A percentile compares a stretch with the other conserved stretches of the same genome.
These are phyloP conservation scores for Chloromyia formosa DNA, from an alignment of 2,888 invertebrate genomes.

Conservation along the genomic window DNA sequence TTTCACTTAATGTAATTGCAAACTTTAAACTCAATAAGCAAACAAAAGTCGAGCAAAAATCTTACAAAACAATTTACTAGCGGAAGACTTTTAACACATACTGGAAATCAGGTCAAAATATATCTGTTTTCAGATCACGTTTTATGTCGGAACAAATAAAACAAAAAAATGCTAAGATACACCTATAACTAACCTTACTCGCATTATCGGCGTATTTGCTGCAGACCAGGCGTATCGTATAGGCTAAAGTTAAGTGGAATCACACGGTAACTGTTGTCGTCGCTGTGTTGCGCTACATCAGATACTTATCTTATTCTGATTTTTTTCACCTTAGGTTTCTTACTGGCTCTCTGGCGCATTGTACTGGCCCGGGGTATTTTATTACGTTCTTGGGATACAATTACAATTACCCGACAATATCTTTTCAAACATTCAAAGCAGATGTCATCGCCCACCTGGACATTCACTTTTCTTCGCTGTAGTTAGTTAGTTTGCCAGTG, in stretches of 20 bases:
- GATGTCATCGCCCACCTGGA: conserved; percentile 43
- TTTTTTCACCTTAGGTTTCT: conserved; percentile 1
- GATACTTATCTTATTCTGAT: conserved; percentile 35
- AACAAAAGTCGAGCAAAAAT: conserved; percentile 14
- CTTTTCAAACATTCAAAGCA: conserved; percentile 36
- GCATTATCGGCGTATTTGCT: neutral
- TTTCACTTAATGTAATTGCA: conserved; percentile 1
- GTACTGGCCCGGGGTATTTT: neutral
- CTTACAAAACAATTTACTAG: conserved; percentile 30
- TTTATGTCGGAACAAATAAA: neutral
- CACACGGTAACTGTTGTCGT: conserved; percentile 1
- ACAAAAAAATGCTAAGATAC: conserved; percentile 7
- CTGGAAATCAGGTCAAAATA: conserved; percentile 35
- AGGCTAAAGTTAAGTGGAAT: conserved; percentile 23
- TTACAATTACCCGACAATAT: conserved; percentile 35
- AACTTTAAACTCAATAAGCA: neutral
- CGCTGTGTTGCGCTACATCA: neutral
- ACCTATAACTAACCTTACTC: neutral
- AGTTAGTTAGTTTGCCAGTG: conserved; percentile 13
- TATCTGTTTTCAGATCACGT: conserved; percentile 40
- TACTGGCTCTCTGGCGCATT: neutral
- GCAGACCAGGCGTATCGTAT: no score
- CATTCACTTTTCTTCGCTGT: conserved; percentile 40
- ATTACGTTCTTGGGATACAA: conserved; percentile 3
- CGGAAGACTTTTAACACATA: conserved; percentile 28